Evolutionary conservation across 2,888 invertebrate genomes (phyloP), one percentile per base, ranked within the genome.

Genomic region (Sarcophaga carnaria): DNA sequence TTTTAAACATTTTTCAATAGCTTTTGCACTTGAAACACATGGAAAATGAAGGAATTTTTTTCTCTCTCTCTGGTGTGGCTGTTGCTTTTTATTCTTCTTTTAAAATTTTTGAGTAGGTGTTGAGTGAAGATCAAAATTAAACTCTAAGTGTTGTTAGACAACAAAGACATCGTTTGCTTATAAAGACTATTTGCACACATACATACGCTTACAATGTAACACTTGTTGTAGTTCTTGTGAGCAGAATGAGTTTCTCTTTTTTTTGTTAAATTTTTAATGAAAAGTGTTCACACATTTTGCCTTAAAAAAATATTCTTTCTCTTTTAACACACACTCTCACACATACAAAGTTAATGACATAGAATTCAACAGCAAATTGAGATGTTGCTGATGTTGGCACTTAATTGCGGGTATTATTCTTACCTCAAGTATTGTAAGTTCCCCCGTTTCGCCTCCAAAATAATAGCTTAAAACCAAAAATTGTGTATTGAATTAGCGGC

Each of bases 361-460:
- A 14, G 17, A 14, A 37, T 37, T 37, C 37, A 54, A 54, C 17
- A 17, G n/a, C 22, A 27, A 20, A n/a, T 67, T 20, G 4, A 54
- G 59, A 66, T 74, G 37, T 37, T 49, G 20, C 54, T 71, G 78
- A 54, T 62, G 70, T 62, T 79, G 80, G 77, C 76, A 69, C 86
- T 80, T 83, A 77, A 80, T 80, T 86, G 64, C 69, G 72, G 83
- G 74, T 77, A 76, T 86, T 82, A 74, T 83, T 90, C 90, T 91
- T 91, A 92, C 92, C 91, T 92, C 90, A 91, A 89, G 88, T 87
- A 77, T 83, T 67, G 70, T 85, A 80, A 87, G 81, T 88, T 85
- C 37, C 8, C 60, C 20, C 80, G 37, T 17, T 17, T 54, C 49
- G 4, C 77, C 67, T 10, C 17, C 59, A 4, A 17, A 25, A 54